Evolutionary conservation across 1,140 invertebrate genomes (phyloP), one percentile per base, ranked within the genome.

Genomic region (Brachionus calyciflorus): DNA sequence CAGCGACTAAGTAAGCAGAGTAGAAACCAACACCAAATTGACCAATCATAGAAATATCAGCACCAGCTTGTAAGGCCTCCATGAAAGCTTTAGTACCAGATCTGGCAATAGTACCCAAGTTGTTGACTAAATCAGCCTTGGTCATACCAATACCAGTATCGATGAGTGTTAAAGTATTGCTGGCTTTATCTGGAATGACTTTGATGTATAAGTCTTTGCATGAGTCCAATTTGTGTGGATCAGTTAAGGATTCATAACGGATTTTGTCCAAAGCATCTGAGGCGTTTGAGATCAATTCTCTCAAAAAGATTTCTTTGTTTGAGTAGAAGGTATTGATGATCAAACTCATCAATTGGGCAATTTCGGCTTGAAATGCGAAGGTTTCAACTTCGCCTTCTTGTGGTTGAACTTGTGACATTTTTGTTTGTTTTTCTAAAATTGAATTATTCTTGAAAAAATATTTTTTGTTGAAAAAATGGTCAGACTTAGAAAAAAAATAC

Each of bases 281-380:
- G 1, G 92, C 89, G 80, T 93, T 93, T 5, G 91, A 93, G 80
- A 93, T 91, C 83, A 99, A 89, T 88, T 99, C 96, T 87, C 96
- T 89, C 76, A 99, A 89, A 87, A 99, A 99, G 79, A 99, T 98
- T 88, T 99, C 96, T 87, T 99, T 99, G 88, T 99, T 99, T 0
- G 94, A 96, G 84, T 99, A 99, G 87, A 99, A 98, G 44, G 96
- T 98, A 89, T 99, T 99, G 89, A 99, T 99, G 88, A 99, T 99
- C 83, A 96, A 87, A 78, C 91, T 92, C 93, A 96, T 95, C 83
- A 96, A 89, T 89, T 86, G 85, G 84, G 93, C 93, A 85, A 96
- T 95, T 87, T 96, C 93, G 81, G 93, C 93, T 88, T 96, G 93
- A 87, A 96, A 96, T 40, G 88, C 88, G 80, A 89, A 89, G 76